Evolutionary conservation across 2,888 invertebrate species (phyloP), one percentile per base, ranked within the genome.

Genomic region (Alloscopus bannaensis): DNA sequence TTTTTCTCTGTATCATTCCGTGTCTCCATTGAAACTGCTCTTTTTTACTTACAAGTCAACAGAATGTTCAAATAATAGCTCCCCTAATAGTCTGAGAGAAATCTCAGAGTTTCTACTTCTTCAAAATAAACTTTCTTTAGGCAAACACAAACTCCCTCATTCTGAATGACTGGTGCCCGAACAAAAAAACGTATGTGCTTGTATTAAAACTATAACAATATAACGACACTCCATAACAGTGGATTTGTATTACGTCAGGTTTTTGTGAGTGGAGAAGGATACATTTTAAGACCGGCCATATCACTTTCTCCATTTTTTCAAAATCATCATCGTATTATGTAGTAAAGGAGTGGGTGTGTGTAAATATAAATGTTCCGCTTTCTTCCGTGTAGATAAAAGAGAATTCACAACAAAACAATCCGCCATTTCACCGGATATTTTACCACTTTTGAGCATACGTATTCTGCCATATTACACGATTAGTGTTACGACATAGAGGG

Each of bases 21-120:
- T 77, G 47, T 69, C 40, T 45, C 57, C 70, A 28, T n/a, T n/a
- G n/a, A n/a, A n/a, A n/a, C n/a, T 24, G 52, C 68, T 64, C 42
- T 6, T 68, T 57, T 69, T 45, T 42, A 64, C 64, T 75, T 75
- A 68, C 68, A 78, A 78, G 77, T 77, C 77, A 77, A 77, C 77
- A 64, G 77, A 62, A 71, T 78, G 70, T 66, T 66, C 65, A 59
- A 70, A 66, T 78, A 71, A 78, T 78, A 71, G 78, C 70, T 78
- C 70, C 71, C 71, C 55, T 78, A 71, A 78, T 71, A 71, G 71
- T 71, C 71, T 57, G 71, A 78, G n/a, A n/a, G 71, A 71, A 78
- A 65, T 78, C 71, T 71, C 78, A 70, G 71, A n/a, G n/a, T n/a
- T n/a, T n/a, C n/a, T n/a, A n/a, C n/a, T n/a, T n/a, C n/a, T n/a